Evolutionary conservation across 2,113 vertebrate species (phyloP), one percentile per base, ranked within the genome.

Genomic region (Aramus guarauna): DNA sequence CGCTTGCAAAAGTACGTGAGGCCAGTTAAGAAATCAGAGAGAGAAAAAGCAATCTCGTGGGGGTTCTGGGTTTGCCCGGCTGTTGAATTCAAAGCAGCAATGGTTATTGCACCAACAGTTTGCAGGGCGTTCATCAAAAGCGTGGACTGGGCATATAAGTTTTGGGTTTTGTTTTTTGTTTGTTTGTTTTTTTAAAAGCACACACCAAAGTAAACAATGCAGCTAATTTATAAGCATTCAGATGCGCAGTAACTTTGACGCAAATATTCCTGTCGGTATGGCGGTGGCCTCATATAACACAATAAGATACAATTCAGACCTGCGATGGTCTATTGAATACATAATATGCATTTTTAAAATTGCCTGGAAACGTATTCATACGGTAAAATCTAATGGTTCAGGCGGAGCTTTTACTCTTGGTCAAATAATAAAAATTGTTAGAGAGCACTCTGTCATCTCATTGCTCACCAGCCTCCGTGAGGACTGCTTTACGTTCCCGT

Each of bases 401-500:
- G 96, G 96, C 82, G 92, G 93, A 97, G 92, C 89, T 96, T 96
- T 97, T 96, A 90, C 94, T 97, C 96, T 96, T 97, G 96, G 97
- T 98, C 96, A 98, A 98, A 97, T 97, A 97, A 98, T 98, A 98
- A 97, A 98, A 98, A 97, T 89, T 96, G 96, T 97, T 98, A 97
- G 97, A 98, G 97, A 96, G 91, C 96, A 97, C 94, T 97, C 96
- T 92, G 95, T 97, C 97, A 97, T 94, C 90, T 96, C 93, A 94
- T 79, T 82, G 96, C 96, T 97, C 79, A 62, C 87, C 87, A 66
- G 94, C 86, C 80, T 98, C 94, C 92, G 47, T 26, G 27, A 97
- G 93, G 85, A 97, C 88, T 92, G 90, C 90, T 97, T 97, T 95
- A 93, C 76, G 9, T 90, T 96, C 90, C 83, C 26, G 0, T 90